Percentiles rank a stretch among this genome's conserved stretches.
Conservation (phyloP, 2,888 invertebrate genomes). For the Netelia melanura region DNA sequence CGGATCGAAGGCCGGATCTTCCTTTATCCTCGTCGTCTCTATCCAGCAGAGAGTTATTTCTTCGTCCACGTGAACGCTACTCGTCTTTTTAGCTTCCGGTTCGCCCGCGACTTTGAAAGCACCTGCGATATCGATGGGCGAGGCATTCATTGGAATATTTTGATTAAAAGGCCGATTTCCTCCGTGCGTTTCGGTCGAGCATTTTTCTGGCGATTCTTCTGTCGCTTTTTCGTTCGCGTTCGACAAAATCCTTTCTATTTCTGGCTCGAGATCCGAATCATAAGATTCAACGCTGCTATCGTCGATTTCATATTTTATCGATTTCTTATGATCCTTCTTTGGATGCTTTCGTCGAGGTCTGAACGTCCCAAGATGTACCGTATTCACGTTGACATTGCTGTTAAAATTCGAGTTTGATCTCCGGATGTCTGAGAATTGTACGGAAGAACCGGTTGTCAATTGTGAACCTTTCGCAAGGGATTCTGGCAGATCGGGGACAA, state of each 20-base stretch:
- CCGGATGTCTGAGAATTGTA: not conserved
- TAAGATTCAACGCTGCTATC: not conserved
- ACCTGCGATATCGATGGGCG: constrained; percentile 32
- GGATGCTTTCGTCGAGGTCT: not conserved
- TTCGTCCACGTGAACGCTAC: constrained; percentile 69
- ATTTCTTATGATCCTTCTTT: not conserved
- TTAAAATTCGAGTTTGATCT: not conserved
- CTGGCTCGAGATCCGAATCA: not conserved
- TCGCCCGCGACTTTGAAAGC: constrained; percentile 43
- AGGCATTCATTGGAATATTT: constrained; percentile 31
- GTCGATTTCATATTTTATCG: not conserved
- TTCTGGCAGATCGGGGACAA: not conserved
- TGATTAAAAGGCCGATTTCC: constrained; percentile 15
- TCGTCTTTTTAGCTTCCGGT: constrained; percentile 61
- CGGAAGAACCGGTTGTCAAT: not conserved
- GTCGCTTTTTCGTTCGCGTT: not conserved
- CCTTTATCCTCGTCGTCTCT: constrained; percentile 74
- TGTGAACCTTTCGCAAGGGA: not conserved
- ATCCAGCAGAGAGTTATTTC: constrained; percentile 76
- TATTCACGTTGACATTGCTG: constrained; percentile 12
- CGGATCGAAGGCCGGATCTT: constrained; percentile 68
- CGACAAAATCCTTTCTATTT: not conserved
- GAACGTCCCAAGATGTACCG: not conserved
- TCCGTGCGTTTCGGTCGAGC: constrained; percentile 6
- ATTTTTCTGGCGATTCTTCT: constrained; percentile 7